Conservation (phyloP, 2,888 invertebrate genomes). For the Eristalis arbustorum region DNA sequence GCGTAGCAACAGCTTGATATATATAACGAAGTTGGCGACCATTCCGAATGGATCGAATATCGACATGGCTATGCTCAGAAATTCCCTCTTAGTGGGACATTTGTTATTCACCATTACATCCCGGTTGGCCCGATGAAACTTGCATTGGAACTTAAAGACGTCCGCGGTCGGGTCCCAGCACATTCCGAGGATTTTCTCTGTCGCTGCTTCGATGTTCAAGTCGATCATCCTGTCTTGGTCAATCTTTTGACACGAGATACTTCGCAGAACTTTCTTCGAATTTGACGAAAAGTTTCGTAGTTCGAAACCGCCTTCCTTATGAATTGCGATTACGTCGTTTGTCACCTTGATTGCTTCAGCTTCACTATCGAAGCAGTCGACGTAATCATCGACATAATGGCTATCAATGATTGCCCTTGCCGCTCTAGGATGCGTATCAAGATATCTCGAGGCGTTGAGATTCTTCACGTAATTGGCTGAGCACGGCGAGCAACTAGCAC, state of each 20-base stretch:
- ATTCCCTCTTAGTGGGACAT: neutral
- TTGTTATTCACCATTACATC: neutral
- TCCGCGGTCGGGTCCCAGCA: neutral
- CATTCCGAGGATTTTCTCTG: conserved; percentile 1
- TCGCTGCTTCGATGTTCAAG: neutral
- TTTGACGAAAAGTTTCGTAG: conserved; percentile 13
- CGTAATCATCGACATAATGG: no score
- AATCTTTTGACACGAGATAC: no score
- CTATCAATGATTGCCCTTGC: no score
- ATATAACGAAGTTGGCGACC: conserved; percentile 18
- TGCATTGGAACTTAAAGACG: conserved; percentile 1
- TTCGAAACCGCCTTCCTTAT: neutral
- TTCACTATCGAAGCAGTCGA: no score
- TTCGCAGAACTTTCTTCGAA: neutral
- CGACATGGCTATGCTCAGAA: conserved; percentile 19
- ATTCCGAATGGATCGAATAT: conserved; percentile 16
- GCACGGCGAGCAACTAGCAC: no score
- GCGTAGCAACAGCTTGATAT: neutral
- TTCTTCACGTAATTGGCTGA: no score
- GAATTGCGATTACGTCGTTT: neutral
- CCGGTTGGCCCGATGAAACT: neutral
- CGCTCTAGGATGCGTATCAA: no score
- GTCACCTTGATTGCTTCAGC: no score
- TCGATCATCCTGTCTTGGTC: neutral
- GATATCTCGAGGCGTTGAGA: no score